These are phyloP conservation scores for Mimachlamys varia DNA, from an alignment of 2,888 invertebrate species.

Conservation along the genomic window DNA sequence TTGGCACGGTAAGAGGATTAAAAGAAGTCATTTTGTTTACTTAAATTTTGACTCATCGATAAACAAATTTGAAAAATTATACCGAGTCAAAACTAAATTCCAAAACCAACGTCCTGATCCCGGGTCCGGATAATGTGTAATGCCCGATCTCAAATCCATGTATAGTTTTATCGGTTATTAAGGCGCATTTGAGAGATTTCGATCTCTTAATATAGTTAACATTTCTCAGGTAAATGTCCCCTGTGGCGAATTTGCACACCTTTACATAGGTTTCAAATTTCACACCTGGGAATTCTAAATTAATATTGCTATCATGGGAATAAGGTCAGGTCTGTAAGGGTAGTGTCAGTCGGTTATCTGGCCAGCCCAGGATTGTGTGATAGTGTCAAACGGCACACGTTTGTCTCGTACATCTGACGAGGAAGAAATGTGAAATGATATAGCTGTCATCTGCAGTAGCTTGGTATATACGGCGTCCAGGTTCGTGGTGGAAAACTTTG, in stretches of 20 bases:
- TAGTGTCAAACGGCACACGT: slow-evolving; percentile 2
- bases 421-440: neutral
- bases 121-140: slow-evolving; percentile 2
- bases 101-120: neutral
- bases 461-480: neutral
- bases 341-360: neutral
- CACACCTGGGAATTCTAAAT: slow-evolving; percentile 2
- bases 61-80: slow-evolving; percentile 11
- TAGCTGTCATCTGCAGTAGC: neutral
- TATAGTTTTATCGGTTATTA: neutral
- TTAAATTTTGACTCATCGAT: slow-evolving; percentile 11
- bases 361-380: neutral
- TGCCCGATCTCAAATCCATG: neutral
- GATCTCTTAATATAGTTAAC: neutral
- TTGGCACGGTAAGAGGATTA: neutral
- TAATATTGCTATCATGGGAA: slow-evolving; percentile 2
- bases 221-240: slow-evolving; percentile 10
- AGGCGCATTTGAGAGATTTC: slow-evolving; percentile 6
- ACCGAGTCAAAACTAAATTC: slow-evolving; percentile 10
- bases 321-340: neutral
- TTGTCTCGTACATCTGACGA: neutral
- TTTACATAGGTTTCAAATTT: slow-evolving; percentile 18
- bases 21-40: slow-evolving; percentile 2
- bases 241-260: neutral
- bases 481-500: neutral